phyloP scores from a whole-genome alignment of 2,797 vertebrate genomes.

The Notoglanidium macrostoma region DNA sequence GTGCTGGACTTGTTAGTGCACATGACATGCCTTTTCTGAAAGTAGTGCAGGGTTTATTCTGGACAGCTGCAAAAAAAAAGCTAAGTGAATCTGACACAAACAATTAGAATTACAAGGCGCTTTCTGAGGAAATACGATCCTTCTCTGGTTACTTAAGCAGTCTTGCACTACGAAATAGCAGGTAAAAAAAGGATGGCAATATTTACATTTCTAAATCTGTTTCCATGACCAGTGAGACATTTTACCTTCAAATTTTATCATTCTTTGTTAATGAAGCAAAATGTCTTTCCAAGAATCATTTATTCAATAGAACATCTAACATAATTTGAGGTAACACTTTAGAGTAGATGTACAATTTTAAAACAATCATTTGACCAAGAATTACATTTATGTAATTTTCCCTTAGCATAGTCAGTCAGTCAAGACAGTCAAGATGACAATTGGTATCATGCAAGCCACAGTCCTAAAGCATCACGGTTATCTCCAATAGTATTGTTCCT shows the following conservation, averaged over 20 bases:
- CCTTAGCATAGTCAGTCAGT: neutral
- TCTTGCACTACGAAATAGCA: no score
- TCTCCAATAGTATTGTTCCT: neutral
- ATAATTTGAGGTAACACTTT: neutral
- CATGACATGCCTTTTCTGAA: constrained; percentile 34
- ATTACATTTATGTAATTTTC: neutral
- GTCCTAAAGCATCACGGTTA: neutral
- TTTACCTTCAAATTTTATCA: neutral
- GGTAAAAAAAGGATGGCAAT: neutral
- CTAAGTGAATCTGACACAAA: neutral
- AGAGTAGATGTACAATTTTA: neutral
- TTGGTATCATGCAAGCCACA: neutral
- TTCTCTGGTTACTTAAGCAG: constrained; percentile 11
- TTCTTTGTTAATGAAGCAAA: neutral
- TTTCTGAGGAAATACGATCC: neutral
- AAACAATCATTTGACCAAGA: neutral
- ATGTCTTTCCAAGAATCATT: neutral
- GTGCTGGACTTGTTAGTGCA: constrained; percentile 19
- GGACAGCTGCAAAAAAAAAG: constrained; percentile 11
- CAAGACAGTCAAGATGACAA: neutral
- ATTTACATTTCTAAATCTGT: neutral
- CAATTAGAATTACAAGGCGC: neutral
- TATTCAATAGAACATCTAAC: neutral
- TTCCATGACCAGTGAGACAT: neutral
- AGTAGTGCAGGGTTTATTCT: neutral